Percentiles rank a stretch among this genome's conserved stretches.
These are phyloP conservation scores for Noturus placidus DNA, from an alignment of 2,113 vertebrate species.

Conservation along the genomic window DNA sequence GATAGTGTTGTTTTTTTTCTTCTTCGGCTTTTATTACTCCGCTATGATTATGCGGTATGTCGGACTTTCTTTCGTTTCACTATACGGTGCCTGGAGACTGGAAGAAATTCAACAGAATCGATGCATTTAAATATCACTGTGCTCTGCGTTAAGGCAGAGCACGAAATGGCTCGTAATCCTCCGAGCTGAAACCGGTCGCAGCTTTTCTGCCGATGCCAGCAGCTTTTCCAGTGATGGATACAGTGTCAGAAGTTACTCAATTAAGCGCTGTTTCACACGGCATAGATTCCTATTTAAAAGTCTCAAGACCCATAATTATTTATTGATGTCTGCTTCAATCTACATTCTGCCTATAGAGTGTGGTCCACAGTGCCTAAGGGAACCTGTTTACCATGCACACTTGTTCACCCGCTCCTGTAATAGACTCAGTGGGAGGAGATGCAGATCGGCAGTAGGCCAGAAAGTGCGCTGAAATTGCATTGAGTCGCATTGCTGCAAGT, in stretches of 20 bases:
- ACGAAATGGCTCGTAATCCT: constrained; percentile 48
- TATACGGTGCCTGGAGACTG: constrained; percentile 30
- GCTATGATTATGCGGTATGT: constrained; percentile 40
- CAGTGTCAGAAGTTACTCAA: constrained; percentile 77
- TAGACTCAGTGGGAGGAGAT: constrained; percentile 72
- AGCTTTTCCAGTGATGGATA: constrained; percentile 77
- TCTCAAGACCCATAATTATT: constrained; percentile 91
- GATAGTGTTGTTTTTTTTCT: constrained; percentile 13
- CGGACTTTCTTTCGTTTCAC: constrained; percentile 47
- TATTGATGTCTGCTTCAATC: constrained; percentile 95
- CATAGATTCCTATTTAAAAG: constrained; percentile 93
- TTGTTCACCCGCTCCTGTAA: constrained; percentile 75
- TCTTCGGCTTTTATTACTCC: constrained; percentile 46
- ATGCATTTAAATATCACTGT: constrained; percentile 68
- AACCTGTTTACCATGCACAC: constrained; percentile 84
- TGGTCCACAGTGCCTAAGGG: constrained; percentile 79
- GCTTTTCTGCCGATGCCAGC: constrained; percentile 70
- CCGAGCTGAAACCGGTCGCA: constrained; percentile 29
- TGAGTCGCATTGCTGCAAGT: constrained; percentile 42
- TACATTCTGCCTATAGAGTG: constrained; percentile 77
- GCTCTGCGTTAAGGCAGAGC: constrained; percentile 57
- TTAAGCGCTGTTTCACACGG: constrained; percentile 84
- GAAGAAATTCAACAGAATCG: constrained; percentile 60
- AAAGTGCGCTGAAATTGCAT: constrained; percentile 62
- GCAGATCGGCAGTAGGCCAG: constrained; percentile 58